Conservation (phyloP, 1,140 invertebrate species). For the Aphelinus certus region DNA sequence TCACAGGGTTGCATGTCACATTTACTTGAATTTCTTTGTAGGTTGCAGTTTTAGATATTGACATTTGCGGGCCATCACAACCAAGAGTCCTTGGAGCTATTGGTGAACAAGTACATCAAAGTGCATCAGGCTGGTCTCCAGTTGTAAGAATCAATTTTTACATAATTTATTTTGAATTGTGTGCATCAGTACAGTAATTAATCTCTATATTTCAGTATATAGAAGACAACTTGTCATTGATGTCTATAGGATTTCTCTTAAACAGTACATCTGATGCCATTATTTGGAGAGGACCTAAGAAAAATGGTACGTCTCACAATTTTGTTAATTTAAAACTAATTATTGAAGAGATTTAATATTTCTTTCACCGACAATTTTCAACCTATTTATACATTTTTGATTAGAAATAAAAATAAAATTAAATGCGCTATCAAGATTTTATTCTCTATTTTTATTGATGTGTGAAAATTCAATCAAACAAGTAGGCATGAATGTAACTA, state of each 20-base stretch:
- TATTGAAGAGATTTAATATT: too few species aligned
- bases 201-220: conserved; percentile 70
- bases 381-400: too few species aligned
- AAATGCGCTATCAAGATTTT: conserved; percentile 17
- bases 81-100: conserved; percentile 76
- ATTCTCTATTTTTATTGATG: not conserved
- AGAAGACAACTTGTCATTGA: conserved; percentile 87
- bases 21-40: conserved; percentile 57
- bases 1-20: conserved; percentile 20
- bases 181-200: conserved; percentile 9
- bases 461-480: too few species aligned
- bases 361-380: too few species aligned
- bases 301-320: conserved; percentile 75
- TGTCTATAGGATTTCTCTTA: conserved; percentile 94
- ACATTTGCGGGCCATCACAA: conserved; percentile 92
- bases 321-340: conserved; percentile 15
- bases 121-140: conserved; percentile 96
- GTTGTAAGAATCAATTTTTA: conserved; percentile 72
- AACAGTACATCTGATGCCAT: conserved; percentile 85
- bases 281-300: conserved; percentile 96
- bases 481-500: too few species aligned
- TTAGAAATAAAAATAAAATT: not conserved
- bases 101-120: conserved; percentile 89
- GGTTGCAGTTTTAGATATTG: conserved; percentile 90
- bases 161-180: not conserved